Conservation (phyloP, 2,113 vertebrate species). For the Pseudopodoces humilis region DNA sequence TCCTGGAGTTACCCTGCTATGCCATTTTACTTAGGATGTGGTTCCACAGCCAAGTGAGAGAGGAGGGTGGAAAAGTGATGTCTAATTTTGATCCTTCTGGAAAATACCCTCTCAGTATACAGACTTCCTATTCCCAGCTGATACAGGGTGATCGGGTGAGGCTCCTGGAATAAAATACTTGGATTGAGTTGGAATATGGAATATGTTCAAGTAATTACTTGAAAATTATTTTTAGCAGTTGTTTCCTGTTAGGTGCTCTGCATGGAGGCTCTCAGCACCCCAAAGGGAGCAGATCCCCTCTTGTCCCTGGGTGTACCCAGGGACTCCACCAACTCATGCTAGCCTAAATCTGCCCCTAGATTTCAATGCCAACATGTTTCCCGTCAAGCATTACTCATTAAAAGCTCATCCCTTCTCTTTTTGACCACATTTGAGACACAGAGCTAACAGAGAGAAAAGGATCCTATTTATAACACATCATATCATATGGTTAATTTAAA, state of each 20-base stretch:
- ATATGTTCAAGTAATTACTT: not conserved
- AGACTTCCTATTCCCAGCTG: not conserved
- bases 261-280: not conserved
- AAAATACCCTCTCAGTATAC: not conserved
- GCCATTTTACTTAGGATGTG: not conserved
- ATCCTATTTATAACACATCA: not conserved
- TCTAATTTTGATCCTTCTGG: not conserved
- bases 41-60: not conserved
- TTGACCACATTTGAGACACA: not conserved
- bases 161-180: not conserved
- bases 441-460: not conserved
- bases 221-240: not conserved
- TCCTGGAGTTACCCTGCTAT: not conserved
- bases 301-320: not conserved
- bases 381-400: not conserved
- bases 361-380: not conserved
- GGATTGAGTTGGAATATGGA: not conserved
- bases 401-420: not conserved
- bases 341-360: not conserved
- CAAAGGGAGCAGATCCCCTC: not conserved
- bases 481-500: conserved; percentile 32
- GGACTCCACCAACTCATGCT: not conserved
- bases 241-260: not conserved
- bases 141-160: not conserved
- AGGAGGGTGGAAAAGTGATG: not conserved